A percentile compares a stretch with the other conserved stretches of the same genome.
Conservation (phyloP, 2,888 invertebrate genomes). For the Conistra vaccinii region DNA sequence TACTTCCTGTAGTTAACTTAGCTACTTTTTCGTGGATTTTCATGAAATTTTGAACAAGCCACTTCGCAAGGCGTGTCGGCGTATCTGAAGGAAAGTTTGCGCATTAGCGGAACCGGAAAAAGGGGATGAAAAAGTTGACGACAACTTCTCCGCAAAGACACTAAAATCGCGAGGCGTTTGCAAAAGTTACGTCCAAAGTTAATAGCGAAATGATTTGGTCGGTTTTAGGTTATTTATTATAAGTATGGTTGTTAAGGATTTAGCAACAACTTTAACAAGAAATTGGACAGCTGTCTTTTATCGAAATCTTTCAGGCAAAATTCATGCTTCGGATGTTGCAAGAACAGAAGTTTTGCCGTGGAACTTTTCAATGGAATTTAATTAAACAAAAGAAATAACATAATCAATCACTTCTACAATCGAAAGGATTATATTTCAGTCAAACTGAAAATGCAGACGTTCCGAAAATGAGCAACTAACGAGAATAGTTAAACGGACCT, state of each 20-base stretch:
- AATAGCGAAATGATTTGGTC: constrained; percentile 67
- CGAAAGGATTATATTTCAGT: constrained; percentile 75
- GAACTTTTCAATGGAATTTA: neutral
- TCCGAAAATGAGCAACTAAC: constrained; percentile 90
- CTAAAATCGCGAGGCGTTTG: constrained; percentile 72
- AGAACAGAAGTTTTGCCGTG: neutral
- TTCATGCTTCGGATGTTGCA: neutral
- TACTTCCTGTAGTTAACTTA: constrained; percentile 60
- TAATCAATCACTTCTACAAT: constrained; percentile 61
- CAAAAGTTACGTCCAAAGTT: constrained; percentile 68
- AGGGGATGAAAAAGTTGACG: constrained; percentile 83
- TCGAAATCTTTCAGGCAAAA: constrained; percentile 16
- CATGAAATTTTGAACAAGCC: constrained; percentile 76
- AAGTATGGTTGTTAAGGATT: constrained; percentile 37
- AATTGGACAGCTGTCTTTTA: constrained; percentile 19
- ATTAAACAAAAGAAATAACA: constrained; percentile 20
- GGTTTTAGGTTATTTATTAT: constrained; percentile 57
- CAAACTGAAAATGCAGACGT: constrained; percentile 84
- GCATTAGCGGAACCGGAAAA: constrained; percentile 83
- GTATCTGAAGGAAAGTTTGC: constrained; percentile 79
- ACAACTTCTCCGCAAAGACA: constrained; percentile 73
- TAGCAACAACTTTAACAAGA: constrained; percentile 30
- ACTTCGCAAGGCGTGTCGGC: constrained; percentile 69
- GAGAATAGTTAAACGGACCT: constrained; percentile 90
- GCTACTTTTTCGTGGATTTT: constrained; percentile 70